A percentile compares a stretch with the other conserved stretches of the same genome.
Conservation (phyloP, 2,113 vertebrate genomes). For the Laterallus jamaicensis region DNA sequence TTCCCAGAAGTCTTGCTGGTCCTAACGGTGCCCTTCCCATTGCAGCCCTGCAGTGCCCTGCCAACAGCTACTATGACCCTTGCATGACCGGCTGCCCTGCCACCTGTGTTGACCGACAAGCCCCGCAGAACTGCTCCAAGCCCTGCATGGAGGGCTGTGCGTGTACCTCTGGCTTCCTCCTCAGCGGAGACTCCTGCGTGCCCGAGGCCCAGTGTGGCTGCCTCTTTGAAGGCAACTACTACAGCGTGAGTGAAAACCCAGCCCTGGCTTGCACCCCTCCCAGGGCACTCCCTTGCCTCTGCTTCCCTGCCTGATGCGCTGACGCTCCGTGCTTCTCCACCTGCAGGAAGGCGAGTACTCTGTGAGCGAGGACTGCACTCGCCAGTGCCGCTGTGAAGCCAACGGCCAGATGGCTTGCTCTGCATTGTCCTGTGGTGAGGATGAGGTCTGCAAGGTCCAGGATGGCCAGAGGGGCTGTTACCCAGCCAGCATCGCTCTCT, state of each 20-base stretch:
- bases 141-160: conserved; percentile 75
- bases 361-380: conserved; percentile 71
- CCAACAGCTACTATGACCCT: conserved; percentile 68
- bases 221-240: conserved; percentile 31
- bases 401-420: conserved; percentile 66
- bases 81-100: conserved; percentile 61
- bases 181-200: conserved; percentile 71
- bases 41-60: conserved; percentile 67
- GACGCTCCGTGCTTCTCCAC: not conserved
- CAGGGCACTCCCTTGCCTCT: not conserved
- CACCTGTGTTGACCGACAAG: not conserved
- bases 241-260: conserved; percentile 39
- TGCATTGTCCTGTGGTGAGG: conserved; percentile 56
- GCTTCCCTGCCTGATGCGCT: not conserved
- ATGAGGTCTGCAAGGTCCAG: conserved; percentile 78
- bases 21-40: not conserved
- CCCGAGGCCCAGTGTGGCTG: conserved; percentile 66
- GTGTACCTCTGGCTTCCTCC: conserved; percentile 69
- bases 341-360: conserved; percentile 73
- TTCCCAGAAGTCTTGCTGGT: not conserved
- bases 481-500: conserved; percentile 71
- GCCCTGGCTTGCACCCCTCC: not conserved
- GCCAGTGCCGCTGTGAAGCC: conserved; percentile 76
- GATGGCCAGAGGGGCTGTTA: conserved; percentile 77
- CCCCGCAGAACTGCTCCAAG: conserved; percentile 52